These are phyloP conservation scores for Noctua pronuba DNA, from an alignment of 2,888 invertebrate species.

Conservation along the genomic window DNA sequence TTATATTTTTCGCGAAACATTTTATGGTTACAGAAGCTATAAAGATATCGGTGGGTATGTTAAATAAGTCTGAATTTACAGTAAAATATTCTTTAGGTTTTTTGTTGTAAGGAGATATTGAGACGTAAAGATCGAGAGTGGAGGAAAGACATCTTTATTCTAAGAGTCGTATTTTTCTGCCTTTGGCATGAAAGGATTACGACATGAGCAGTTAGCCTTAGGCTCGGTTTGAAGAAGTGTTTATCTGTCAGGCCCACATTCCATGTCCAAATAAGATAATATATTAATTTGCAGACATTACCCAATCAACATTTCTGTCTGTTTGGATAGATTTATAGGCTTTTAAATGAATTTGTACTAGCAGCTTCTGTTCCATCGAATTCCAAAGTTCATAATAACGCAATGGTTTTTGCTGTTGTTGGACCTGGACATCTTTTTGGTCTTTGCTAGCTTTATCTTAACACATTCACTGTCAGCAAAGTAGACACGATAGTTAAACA, in stretches of 20 bases:
- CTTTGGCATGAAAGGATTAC: slow-evolving; percentile 42
- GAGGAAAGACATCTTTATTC: slow-evolving; percentile 51
- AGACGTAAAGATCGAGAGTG: slow-evolving; percentile 36
- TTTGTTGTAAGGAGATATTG: slow-evolving; percentile 63
- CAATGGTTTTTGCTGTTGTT: background rate
- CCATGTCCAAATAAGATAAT: slow-evolving; percentile 59
- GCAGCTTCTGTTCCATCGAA: background rate
- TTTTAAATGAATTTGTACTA: slow-evolving; percentile 28
- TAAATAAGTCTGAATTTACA: slow-evolving; percentile 72
- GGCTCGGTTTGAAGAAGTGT: slow-evolving; percentile 43
- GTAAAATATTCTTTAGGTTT: slow-evolving; percentile 66
- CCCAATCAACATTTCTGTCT: slow-evolving; percentile 48
- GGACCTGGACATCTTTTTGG: background rate
- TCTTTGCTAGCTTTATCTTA: background rate
- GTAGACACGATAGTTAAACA: background rate
- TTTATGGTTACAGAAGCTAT: slow-evolving; percentile 81
- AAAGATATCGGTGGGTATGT: slow-evolving; percentile 77
- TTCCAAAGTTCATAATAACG: background rate
- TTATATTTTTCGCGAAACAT: slow-evolving; percentile 80
- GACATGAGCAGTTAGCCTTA: slow-evolving; percentile 47
- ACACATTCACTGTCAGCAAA: background rate
- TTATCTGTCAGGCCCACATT: slow-evolving; percentile 64
- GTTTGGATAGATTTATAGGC: slow-evolving; percentile 46
- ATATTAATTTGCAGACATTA: slow-evolving; percentile 56
- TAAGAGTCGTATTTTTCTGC: slow-evolving; percentile 45